Base-by-base conservation (phyloP, 1,140 invertebrate genomes). In the Prorops nasuta region DNA sequence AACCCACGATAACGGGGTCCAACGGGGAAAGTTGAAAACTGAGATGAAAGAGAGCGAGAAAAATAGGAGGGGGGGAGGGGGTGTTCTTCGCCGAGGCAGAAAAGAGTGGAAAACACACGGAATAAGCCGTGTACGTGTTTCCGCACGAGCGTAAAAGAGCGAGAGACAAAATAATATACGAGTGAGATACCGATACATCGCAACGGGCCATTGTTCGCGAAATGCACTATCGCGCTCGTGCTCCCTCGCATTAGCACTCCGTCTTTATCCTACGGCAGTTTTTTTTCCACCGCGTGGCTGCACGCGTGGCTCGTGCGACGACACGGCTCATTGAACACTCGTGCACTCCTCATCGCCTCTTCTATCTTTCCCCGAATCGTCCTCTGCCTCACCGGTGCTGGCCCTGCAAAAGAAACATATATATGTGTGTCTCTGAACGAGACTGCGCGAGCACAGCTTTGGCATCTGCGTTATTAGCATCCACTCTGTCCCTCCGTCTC, bases 381-480 rank as follows among this genome's bases (percentile, higher is more conserved):
- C 15, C 10, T 17, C 15, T 15, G 10, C 19, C 17, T 16, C 12
- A 64, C 58, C 61, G 65, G 65, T 51, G 61, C 54, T 39, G 34
- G 48, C 32, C 22, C 63, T 52, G 61, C 57, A 63, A 70, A 70
- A 67, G 62, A 65, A 67, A n/a, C n/a, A n/a, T n/a, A n/a, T n/a
- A n/a, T n/a, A n/a, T n/a, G n/a, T n/a, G 60, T 54, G 52, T 47
- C 60, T 58, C 51, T 56, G 63, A 64, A 70, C 60, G 63, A 68
- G 52, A 56, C n/a, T 49, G 49, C 51, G 58, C 58, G 54, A 49
- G 59, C 34, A 43, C 51, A 63, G 49, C 63, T 61, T 62, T 51
- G 55, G 58, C 62, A 67, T 70, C 60, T 57, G 51, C 49, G 60
- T 69, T 70, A 71, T 70, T 70, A 70, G 63, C 61, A 70, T 66